These are phyloP conservation scores for Syndactyla subalaris DNA, from an alignment of 2,797 vertebrate genomes.

Conservation along the genomic window DNA sequence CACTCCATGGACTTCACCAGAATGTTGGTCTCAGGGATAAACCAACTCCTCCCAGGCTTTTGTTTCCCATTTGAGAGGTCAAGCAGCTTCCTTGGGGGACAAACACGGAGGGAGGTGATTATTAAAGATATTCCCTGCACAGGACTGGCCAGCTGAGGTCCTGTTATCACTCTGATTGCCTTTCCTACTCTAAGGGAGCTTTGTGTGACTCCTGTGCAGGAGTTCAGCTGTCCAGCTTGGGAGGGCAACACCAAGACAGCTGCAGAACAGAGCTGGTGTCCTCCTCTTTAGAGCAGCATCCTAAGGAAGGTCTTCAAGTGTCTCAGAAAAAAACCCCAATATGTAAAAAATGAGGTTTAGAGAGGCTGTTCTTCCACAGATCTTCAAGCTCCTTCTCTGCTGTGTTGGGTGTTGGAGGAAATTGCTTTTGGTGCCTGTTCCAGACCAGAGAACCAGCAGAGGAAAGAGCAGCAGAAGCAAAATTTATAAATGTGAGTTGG, in stretches of 20 bases:
- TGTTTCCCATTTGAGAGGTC: neutral
- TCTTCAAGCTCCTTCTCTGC: neutral
- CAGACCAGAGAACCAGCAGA: neutral
- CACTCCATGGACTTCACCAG: neutral
- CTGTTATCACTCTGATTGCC: neutral
- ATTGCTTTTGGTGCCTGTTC: neutral
- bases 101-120: neutral
- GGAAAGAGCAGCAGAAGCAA: neutral
- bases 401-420: neutral
- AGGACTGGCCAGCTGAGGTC: neutral
- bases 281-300: neutral
- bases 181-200: constrained; percentile 2
- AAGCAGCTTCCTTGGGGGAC: neutral
- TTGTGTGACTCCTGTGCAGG: constrained; percentile 21
- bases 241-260: constrained; percentile 51
- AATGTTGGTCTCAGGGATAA: neutral
- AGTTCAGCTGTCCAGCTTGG: constrained; percentile 55
- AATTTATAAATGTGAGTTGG: neutral
- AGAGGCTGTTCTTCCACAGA: neutral
- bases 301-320: neutral
- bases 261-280: neutral
- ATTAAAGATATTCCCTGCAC: constrained; percentile 15
- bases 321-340: neutral
- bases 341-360: neutral
- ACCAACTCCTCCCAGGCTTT: neutral